Evolutionary conservation across 1,140 invertebrate genomes (phyloP).

Genomic region (Drosophila varians): DNA sequence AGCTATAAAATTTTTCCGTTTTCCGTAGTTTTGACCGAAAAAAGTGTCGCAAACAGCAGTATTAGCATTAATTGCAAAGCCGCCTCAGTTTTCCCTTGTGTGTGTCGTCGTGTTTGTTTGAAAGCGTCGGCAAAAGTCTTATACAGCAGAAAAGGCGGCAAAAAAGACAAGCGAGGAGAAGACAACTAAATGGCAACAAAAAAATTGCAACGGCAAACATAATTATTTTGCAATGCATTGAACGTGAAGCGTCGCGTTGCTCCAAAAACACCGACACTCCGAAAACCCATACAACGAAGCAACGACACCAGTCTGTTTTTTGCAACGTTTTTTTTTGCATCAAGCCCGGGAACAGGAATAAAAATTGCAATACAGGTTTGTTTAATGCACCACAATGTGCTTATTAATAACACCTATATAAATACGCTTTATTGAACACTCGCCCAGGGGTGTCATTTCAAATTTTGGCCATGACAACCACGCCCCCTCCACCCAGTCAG

Average conservation of each 20-base stretch:
- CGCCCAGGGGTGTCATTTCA: slow-evolving; percentile 47
- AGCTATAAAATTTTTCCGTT: slow-evolving; percentile 10
- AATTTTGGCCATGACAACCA: slow-evolving; percentile 40
- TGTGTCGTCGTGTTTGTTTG: slow-evolving; percentile 47
- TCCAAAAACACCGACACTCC: slow-evolving; percentile 45
- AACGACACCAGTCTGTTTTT: slow-evolving; percentile 26
- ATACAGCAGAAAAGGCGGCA: slow-evolving; percentile 77
- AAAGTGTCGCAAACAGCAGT: slow-evolving; percentile 33
- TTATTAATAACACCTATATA: slow-evolving; percentile 33
- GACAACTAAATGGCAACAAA: slow-evolving; percentile 29
- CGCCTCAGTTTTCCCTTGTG: slow-evolving; percentile 31
- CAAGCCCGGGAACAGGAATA: slow-evolving; percentile 55
- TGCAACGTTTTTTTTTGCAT: slow-evolving; percentile 26
- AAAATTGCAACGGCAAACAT: slow-evolving; percentile 74
- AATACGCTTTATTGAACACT: slow-evolving; percentile 37
- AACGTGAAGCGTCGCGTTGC: slow-evolving; percentile 51
- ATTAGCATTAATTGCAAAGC: slow-evolving; percentile 50
- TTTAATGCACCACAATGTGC: slow-evolving; percentile 58
- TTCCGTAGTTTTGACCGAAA: slow-evolving; percentile 26
- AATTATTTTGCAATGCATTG: slow-evolving; percentile 71
- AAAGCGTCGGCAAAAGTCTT: slow-evolving; percentile 52
- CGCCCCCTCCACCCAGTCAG: slow-evolving; percentile 20
- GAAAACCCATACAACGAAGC: slow-evolving; percentile 41
- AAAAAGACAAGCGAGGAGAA: slow-evolving; percentile 35
- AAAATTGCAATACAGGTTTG: slow-evolving; percentile 78